Evolutionary conservation across 2,113 vertebrate genomes (phyloP).

Genomic region (Illadopsis cleaveri): DNA sequence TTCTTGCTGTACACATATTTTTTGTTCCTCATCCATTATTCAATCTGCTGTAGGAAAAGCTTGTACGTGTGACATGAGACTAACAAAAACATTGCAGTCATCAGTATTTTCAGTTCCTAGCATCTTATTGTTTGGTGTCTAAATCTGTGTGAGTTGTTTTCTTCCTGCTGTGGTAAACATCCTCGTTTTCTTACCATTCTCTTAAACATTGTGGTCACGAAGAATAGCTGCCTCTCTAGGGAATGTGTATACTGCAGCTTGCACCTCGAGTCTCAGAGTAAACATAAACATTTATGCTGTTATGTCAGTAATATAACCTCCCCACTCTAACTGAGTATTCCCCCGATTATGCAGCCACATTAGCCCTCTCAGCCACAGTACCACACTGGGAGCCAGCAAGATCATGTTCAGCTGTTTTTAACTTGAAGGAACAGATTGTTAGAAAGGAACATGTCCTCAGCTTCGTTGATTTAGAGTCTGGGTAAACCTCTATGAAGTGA

Average conservation of each 20-base stretch:
- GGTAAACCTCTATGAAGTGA: not conserved
- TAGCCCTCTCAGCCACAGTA: conserved; percentile 48
- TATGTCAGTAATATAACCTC: conserved; percentile 29
- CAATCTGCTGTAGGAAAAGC: not conserved
- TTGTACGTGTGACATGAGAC: not conserved
- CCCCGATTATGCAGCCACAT: conserved; percentile 44
- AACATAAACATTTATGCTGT: conserved; percentile 52
- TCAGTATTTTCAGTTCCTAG: not conserved
- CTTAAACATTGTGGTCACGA: not conserved
- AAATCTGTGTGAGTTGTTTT: not conserved
- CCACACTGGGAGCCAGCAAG: conserved; percentile 13
- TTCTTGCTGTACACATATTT: not conserved
- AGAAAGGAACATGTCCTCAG: conserved; percentile 16
- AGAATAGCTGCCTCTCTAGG: conserved; percentile 28
- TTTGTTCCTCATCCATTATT: conserved; percentile 24
- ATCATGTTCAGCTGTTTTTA: conserved; percentile 36
- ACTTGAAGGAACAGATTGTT: conserved; percentile 43
- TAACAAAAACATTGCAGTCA: not conserved
- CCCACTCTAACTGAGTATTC: conserved; percentile 49
- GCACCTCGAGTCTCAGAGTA: conserved; percentile 38
- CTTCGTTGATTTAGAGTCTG: conserved; percentile 9
- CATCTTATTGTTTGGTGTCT: not conserved
- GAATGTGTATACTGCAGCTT: not conserved
- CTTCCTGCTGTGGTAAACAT: not conserved
- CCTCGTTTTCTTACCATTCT: not conserved